Evolutionary conservation across 2,113 vertebrate species (phyloP).

Genomic region (Plectropomus leopardus): DNA sequence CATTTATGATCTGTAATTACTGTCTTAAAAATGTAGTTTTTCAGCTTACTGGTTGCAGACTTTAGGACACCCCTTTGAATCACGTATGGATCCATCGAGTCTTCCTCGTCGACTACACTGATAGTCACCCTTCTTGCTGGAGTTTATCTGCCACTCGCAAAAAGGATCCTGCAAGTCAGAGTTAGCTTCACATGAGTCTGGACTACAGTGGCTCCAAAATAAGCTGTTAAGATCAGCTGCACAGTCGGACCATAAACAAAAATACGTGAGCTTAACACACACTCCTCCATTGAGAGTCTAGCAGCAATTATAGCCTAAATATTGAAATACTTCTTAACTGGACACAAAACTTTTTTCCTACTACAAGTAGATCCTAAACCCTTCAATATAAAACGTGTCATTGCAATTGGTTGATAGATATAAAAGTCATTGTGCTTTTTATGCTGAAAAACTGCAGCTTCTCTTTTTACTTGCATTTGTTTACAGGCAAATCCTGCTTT

Average conservation of each 20-base stretch:
- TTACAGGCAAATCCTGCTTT: too few species aligned
- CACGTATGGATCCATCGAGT: slow-evolving; percentile 88
- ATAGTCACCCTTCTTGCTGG: slow-evolving; percentile 92
- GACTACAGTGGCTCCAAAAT: neutral
- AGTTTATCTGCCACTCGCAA: slow-evolving; percentile 94
- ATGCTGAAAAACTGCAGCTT: too few species aligned
- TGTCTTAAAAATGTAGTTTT: neutral
- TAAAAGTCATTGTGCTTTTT: too few species aligned
- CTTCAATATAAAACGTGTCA: too few species aligned
- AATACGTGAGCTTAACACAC: too few species aligned
- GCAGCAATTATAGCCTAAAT: too few species aligned
- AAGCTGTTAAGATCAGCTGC: neutral
- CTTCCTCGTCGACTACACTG: slow-evolving; percentile 91
- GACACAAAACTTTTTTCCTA: too few species aligned
- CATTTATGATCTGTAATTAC: neutral
- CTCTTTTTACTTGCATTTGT: too few species aligned
- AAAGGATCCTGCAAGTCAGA: slow-evolving; percentile 86
- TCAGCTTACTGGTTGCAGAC: slow-evolving; percentile 92
- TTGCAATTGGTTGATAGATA: too few species aligned
- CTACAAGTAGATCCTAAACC: too few species aligned
- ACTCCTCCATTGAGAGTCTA: too few species aligned
- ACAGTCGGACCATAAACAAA: neutral
- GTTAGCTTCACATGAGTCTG: slow-evolving; percentile 9
- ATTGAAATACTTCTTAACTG: too few species aligned
- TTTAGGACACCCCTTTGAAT: slow-evolving; percentile 86